phyloP scores from a whole-genome alignment of 1,140 invertebrate genomes.

The Rhysida immarginata region DNA sequence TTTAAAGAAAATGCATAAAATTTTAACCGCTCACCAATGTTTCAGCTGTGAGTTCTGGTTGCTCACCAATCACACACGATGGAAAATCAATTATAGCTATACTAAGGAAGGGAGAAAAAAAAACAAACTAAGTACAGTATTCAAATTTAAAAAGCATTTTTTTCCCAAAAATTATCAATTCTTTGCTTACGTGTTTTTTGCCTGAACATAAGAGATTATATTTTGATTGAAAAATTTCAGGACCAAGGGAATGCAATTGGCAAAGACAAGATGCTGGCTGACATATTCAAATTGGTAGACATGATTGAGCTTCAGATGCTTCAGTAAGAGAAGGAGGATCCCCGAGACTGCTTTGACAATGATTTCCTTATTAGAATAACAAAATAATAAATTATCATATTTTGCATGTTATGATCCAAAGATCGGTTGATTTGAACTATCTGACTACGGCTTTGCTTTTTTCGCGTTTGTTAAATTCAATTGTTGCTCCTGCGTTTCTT shows the following conservation, averaged over 20 bases:
- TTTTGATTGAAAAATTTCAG: slow-evolving; percentile 99
- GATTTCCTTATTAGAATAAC: slow-evolving; percentile 46
- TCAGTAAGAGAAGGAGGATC: slow-evolving; percentile 79
- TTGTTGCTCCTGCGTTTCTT: too few species aligned
- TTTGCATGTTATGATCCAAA: too few species aligned
- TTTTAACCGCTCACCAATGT: slow-evolving; percentile 54
- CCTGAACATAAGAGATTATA: slow-evolving; percentile 84
- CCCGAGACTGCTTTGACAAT: slow-evolving; percentile 96
- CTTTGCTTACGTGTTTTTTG: slow-evolving; percentile 66
- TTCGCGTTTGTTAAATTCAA: too few species aligned
- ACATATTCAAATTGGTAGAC: slow-evolving; percentile 99
- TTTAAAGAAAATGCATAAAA: too few species aligned
- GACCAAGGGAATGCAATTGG: slow-evolving; percentile 96
- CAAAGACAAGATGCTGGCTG: slow-evolving; percentile 96
- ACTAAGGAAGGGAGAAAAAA: slow-evolving; percentile 30
- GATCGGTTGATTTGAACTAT: too few species aligned
- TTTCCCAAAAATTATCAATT: not conserved
- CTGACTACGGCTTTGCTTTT: too few species aligned
- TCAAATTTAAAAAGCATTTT: not conserved
- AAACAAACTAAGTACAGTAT: not conserved
- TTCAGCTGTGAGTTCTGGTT: slow-evolving; percentile 83
- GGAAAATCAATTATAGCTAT: slow-evolving; percentile 93
- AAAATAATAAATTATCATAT: not conserved
- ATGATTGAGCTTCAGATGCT: slow-evolving; percentile 99
- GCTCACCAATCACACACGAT: slow-evolving; percentile 87